Conservation (phyloP, 1,140 invertebrate genomes). For the Zaprionus ghesquierei region DNA sequence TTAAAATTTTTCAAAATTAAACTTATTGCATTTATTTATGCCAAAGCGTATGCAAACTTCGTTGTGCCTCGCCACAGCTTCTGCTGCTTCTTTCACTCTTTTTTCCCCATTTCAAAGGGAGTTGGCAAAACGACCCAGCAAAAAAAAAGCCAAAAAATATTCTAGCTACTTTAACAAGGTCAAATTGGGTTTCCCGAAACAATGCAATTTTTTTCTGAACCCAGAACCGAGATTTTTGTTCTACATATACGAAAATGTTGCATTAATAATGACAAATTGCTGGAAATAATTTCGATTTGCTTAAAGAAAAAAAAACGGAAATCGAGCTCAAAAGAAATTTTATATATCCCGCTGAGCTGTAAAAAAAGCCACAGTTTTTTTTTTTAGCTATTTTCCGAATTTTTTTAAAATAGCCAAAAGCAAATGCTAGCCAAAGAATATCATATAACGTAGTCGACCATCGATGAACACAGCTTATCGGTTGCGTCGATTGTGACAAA, state of each 20-base stretch:
- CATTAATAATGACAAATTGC: neutral
- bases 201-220: neutral
- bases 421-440: no score
- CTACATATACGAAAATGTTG: neutral
- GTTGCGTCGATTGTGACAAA: no score
- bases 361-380: neutral
- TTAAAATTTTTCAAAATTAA: no score
- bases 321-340: neutral
- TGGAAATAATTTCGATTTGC: neutral
- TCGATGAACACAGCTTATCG: no score
- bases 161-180: neutral
- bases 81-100: neutral
- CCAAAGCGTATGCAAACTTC: neutral
- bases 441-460: no score
- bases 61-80: neutral
- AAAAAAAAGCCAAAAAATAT: neutral
- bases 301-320: neutral
- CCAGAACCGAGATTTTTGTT: neutral
- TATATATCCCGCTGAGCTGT: neutral
- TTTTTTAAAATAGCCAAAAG: no score
- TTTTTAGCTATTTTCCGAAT: no score
- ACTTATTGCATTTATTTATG: no score
- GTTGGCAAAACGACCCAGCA: neutral
- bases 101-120: neutral
- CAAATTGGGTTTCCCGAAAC: slow-evolving; percentile 1